Conservation (phyloP, 64 coral and sea anemone species). For the Actinia tenebrosa region DNA sequence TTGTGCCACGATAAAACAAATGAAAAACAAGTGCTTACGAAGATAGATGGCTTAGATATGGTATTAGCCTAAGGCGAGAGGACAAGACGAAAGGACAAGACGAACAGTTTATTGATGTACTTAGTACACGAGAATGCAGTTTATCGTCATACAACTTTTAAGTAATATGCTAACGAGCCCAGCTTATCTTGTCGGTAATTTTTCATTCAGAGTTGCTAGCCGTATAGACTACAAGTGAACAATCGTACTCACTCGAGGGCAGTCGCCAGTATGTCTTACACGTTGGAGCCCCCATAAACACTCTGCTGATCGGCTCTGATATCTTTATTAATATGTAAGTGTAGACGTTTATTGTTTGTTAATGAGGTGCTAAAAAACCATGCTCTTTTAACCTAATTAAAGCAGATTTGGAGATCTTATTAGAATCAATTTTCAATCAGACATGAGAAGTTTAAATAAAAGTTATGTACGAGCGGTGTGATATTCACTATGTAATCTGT, state of each 20-base stretch:
- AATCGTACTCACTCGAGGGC: not conserved
- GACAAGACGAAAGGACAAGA: not conserved
- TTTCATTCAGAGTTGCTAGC: not conserved
- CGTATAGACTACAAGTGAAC: not conserved
- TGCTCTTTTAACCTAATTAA: constrained; percentile 8
- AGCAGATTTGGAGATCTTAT: not conserved
- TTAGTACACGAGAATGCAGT: not conserved
- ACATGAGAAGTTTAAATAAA: not conserved
- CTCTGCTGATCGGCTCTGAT: not conserved
- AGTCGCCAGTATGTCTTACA: constrained; percentile 8
- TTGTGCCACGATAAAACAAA: not conserved
- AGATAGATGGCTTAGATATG: not conserved
- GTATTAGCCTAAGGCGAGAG: not conserved
- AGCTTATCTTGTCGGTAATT: constrained; percentile 1
- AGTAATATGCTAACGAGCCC: not conserved
- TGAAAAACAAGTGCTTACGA: not conserved
- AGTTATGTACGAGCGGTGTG: not conserved
- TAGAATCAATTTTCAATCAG: not conserved
- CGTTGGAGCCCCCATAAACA: constrained; percentile 11
- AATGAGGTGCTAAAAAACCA: not conserved
- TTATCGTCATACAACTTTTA: not conserved
- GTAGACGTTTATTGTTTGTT: not conserved
- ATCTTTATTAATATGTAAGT: not conserved
- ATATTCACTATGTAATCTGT: not conserved
- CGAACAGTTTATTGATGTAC: not conserved